Percentiles rank a stretch among this genome's conserved stretches.
Conservation (phyloP, 23 tunicate species). For the Halocynthia aurantium region DNA sequence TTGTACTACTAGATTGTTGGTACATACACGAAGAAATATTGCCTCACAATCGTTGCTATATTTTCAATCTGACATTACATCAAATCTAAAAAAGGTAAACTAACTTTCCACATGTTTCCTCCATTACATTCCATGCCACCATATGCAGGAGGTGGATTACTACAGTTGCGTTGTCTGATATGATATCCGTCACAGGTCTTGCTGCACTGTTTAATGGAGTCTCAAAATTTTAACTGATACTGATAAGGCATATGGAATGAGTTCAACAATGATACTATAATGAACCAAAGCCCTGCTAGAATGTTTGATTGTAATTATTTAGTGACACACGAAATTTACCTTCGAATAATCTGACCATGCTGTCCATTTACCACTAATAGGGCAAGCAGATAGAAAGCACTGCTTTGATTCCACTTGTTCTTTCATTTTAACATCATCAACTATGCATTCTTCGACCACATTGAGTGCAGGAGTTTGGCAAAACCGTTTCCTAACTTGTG, state of each 20-base stretch:
- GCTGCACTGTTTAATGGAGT: conserved; percentile 17
- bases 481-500: not conserved
- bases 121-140: conserved; percentile 37
- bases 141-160: conserved; percentile 28
- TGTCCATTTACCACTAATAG: conserved; percentile 42
- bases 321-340: not conserved
- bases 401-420: not conserved
- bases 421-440: not conserved
- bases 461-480: conserved; percentile 15
- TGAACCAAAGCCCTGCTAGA: too few relatives aligned
- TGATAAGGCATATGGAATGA: not conserved
- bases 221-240: not conserved
- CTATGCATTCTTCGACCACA: not conserved
- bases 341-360: conserved; percentile 29
- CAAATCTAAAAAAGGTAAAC: too few relatives aligned
- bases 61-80: too few relatives aligned
- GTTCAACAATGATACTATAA: not conserved
- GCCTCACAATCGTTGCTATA: too few relatives aligned
- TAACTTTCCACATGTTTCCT: not conserved
- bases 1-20: too few relatives aligned
- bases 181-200: conserved; percentile 26
- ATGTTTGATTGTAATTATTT: too few relatives aligned
- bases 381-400: conserved; percentile 10
- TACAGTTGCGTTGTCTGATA: conserved; percentile 23
- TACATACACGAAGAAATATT: too few relatives aligned